phyloP scores from a whole-genome alignment of 2,888 invertebrate genomes.

The Acleris cristana region DNA sequence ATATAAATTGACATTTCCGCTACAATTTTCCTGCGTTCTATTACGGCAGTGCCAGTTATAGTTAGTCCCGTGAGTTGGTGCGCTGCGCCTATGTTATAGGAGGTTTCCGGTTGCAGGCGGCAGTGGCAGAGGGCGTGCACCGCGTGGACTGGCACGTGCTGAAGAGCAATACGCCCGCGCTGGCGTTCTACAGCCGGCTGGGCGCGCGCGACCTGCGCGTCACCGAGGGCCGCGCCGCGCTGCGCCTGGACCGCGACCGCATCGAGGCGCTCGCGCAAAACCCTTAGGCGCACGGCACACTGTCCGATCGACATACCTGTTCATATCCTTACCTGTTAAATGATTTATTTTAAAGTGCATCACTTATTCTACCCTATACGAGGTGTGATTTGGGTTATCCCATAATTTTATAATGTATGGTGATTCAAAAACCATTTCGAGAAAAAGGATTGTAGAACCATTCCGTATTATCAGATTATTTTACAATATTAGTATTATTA shows the following conservation, averaged over 20 bases:
- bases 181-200: constrained; percentile 88
- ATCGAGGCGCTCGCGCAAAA: constrained; percentile 52
- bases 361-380: too few species aligned
- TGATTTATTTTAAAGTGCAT: too few species aligned
- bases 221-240: constrained; percentile 64
- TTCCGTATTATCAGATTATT: too few species aligned
- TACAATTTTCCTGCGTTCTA: neutral
- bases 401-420: too few species aligned
- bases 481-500: too few species aligned
- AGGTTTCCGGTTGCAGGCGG: constrained; percentile 53
- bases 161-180: constrained; percentile 88
- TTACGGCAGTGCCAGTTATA: constrained; percentile 1
- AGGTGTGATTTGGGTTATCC: too few species aligned
- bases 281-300: too few species aligned
- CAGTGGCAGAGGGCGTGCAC: constrained; percentile 75
- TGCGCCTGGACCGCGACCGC: constrained; percentile 62
- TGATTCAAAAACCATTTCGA: too few species aligned
- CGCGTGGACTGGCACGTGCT: constrained; percentile 92
- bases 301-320: neutral
- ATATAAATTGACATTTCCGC: too few species aligned
- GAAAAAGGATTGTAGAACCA: too few species aligned
- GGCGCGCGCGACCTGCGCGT: constrained; percentile 83
- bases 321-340: neutral
- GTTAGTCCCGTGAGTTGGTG: neutral
- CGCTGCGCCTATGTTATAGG: neutral